A percentile compares a stretch with the other conserved stretches of the same genome.
Evolutionary conservation across 2,797 vertebrate species (phyloP).

Genomic region (Erethizon dorsatum): DNA sequence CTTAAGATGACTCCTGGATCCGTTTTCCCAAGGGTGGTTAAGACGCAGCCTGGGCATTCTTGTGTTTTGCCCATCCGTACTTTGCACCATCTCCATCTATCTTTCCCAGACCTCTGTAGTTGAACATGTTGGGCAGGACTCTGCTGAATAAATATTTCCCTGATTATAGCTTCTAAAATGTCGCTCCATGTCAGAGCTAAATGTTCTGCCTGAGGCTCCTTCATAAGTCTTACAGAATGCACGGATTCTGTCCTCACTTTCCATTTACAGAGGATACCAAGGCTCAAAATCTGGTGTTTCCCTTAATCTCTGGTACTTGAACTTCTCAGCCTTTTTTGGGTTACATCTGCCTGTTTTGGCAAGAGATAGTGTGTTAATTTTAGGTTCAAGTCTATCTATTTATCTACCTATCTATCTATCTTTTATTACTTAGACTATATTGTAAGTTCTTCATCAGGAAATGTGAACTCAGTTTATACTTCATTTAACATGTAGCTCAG

Average conservation of each 20-base stretch:
- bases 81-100: neutral
- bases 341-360: neutral
- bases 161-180: neutral
- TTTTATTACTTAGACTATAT: neutral
- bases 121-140: neutral
- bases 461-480: neutral
- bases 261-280: accelerated
- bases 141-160: neutral
- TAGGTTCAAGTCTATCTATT: neutral
- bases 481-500: neutral
- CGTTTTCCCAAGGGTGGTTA: neutral
- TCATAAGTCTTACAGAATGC: neutral
- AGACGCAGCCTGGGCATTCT: no score
- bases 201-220: neutral
- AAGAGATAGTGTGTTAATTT: neutral
- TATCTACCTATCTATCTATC: neutral
- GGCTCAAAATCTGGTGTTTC: neutral
- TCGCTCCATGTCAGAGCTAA: neutral
- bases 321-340: neutral
- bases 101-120: neutral
- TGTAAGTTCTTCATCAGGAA: neutral
- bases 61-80: neutral
- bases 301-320: neutral
- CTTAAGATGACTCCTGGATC: neutral
- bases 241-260: neutral